phyloP scores from a whole-genome alignment of 2,888 invertebrate species.

The Drosophila bunnanda region DNA sequence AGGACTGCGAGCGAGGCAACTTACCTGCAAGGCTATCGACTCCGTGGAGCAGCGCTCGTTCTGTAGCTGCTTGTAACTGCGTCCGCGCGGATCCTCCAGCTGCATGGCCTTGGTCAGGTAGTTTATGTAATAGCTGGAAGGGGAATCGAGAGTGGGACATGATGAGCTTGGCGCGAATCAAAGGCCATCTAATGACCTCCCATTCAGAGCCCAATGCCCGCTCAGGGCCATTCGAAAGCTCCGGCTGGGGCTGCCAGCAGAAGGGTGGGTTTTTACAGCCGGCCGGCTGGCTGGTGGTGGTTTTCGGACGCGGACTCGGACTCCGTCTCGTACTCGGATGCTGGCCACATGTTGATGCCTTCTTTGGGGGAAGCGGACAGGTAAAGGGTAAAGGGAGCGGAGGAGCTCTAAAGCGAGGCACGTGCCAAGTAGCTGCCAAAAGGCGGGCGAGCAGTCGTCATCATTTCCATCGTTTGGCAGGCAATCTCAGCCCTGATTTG shows the following conservation, averaged over 20 bases:
- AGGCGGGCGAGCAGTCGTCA: conserved; percentile 56
- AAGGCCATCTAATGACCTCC: conserved; percentile 57
- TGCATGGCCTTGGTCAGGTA: conserved; percentile 90
- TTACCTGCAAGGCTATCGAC: conserved; percentile 88
- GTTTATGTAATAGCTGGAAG: conserved; percentile 90
- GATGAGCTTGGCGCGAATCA: conserved; percentile 58
- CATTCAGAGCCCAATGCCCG: conserved; percentile 6
- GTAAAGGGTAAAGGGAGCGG: conserved; percentile 38
- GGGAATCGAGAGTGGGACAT: conserved; percentile 40
- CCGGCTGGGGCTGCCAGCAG: conserved; percentile 19
- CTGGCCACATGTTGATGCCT: conserved; percentile 52
- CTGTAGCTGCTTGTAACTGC: conserved; percentile 85
- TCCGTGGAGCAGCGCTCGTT: conserved; percentile 86
- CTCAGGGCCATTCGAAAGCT: conserved; percentile 37
- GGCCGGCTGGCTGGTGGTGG: conserved; percentile 37
- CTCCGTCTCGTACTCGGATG: conserved; percentile 27
- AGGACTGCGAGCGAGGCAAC: conserved; percentile 18
- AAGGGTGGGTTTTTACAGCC: conserved; percentile 54
- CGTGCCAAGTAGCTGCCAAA: conserved; percentile 79
- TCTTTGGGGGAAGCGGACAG: conserved; percentile 49
- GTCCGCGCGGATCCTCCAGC: conserved; percentile 90
- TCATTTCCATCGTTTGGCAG: conserved; percentile 64
- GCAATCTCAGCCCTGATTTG: conserved; percentile 67
- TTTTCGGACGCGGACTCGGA: conserved; percentile 43
- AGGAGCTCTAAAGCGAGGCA: conserved; percentile 60